phyloP scores from a whole-genome alignment of 2,888 invertebrate genomes.

The Nomada hirtipes region DNA sequence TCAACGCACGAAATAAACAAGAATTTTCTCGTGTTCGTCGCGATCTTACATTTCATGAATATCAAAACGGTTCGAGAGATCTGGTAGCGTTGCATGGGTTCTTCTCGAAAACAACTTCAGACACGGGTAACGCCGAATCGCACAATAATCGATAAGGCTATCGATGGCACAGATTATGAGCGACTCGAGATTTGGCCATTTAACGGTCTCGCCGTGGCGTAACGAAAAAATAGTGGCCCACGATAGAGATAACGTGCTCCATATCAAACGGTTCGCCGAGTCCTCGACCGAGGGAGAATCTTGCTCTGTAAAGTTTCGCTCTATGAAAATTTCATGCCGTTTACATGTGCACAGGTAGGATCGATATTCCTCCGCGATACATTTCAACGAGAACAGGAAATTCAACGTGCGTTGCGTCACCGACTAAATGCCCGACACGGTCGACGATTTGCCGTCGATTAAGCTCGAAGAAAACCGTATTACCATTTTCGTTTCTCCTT shows the following conservation, averaged over 20 bases:
- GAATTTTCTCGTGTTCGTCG: background rate
- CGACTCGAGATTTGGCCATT: constrained; percentile 19
- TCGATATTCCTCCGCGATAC: constrained; percentile 45
- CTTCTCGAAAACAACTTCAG: background rate
- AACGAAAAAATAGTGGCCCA: constrained; percentile 6
- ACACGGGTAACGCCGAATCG: constrained; percentile 5
- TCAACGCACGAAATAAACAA: background rate
- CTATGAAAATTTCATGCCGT: constrained; percentile 66
- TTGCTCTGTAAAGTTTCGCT: constrained; percentile 50
- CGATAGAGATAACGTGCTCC: constrained; percentile 2
- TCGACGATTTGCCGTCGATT: constrained; percentile 9
- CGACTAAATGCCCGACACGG: constrained; percentile 9
- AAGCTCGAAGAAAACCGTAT: too few relatives aligned
- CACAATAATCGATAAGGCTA: constrained; percentile 24
- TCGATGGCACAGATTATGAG: constrained; percentile 23
- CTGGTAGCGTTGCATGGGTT: background rate
- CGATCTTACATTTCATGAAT: constrained; percentile 22
- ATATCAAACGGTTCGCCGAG: constrained; percentile 31
- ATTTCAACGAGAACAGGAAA: constrained; percentile 42
- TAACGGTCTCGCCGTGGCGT: background rate
- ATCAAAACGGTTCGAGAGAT: background rate
- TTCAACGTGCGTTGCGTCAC: background rate
- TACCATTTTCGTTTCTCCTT: too few relatives aligned
- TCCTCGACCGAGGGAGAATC: background rate
- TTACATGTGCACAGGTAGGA: constrained; percentile 28